Conservation (phyloP, 2,113 vertebrate genomes). For the Platichthys flesus region DNA sequence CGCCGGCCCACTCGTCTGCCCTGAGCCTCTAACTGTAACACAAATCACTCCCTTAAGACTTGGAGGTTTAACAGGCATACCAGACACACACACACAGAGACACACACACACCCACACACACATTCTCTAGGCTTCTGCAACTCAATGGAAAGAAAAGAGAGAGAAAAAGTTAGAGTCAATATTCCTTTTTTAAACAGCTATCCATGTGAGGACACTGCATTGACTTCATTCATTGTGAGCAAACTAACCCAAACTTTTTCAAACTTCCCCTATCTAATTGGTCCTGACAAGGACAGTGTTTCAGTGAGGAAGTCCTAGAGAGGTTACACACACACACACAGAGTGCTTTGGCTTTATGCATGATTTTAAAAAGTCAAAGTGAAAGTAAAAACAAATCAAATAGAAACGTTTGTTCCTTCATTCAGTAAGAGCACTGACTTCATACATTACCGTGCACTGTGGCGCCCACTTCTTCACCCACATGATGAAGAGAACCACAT, state of each 20-base stretch:
- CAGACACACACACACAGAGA: slow-evolving; percentile 17
- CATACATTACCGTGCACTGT: not conserved
- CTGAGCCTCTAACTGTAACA: slow-evolving; percentile 19
- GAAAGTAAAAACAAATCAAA: not conserved
- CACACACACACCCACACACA: not conserved
- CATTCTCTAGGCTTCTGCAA: too few species aligned
- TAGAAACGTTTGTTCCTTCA: not conserved
- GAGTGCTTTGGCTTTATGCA: not conserved
- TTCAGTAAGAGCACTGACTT: not conserved
- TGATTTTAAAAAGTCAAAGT: not conserved
- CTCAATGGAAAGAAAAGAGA: too few species aligned
- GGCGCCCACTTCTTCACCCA: not conserved
- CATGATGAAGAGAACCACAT: slow-evolving; percentile 28
- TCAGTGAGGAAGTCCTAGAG: too few species aligned
- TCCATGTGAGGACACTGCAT: too few species aligned
- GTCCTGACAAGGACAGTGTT: too few species aligned
- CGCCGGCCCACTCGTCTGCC: not conserved
- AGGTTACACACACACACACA: not conserved
- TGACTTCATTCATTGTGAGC: too few species aligned
- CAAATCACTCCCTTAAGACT: slow-evolving; percentile 40
- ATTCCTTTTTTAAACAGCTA: too few species aligned
- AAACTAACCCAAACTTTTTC: too few species aligned
- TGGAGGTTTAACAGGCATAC: not conserved
- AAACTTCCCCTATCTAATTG: too few species aligned
- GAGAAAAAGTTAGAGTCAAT: too few species aligned